Evolutionary conservation across 2,113 vertebrate species (phyloP), one percentile per base, ranked within the genome.

Genomic region (Rissa tridactyla): DNA sequence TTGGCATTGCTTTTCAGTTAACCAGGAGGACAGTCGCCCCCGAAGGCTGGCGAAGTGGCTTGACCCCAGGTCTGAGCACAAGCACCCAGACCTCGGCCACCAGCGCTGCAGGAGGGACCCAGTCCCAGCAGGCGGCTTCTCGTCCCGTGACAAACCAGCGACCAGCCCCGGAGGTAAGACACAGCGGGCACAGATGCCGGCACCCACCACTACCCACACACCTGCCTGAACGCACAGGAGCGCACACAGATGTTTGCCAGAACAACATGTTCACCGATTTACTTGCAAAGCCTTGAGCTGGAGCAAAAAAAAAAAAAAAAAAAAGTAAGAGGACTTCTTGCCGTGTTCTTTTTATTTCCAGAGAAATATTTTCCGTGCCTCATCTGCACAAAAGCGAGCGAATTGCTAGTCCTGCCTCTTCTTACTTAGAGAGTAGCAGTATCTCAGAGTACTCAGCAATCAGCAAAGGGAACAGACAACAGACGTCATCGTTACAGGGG

Each of bases 181-280:
- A 3, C 3, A 5, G 2, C 2, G 6, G 52, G 36, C 32, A 10
- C 1, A 23, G 36, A 32, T 5, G 2, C 40, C 30, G 27, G 36
- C 34, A 62, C 26, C 20, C 0, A 0, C 65, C 44, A 15, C 62
- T 54, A 14, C 51, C 18, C 75, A 64, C 16, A 22, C 6, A 7
- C 18, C 8, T 23, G 2, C 7, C 49, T 8, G 34, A 54, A 66
- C 5, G 5, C n/a, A 2, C 15, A 19, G 32, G 36, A 55, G 9
- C 5, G 3, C 34, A 22, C 18, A 9, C 11, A 79, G 10, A 12
- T 1, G 1, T 34, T 40, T 57, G 27, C 65, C 36, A n/a, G 27
- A 47, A 66, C 10, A 6, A 46, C 13, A 11, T 9, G 36, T 32
- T n/a, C 36, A 38, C 15, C 19, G 40, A 62, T 25, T 55, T 36